These are phyloP conservation scores for Drosophila subsilvestris DNA, from an alignment of 2,888 invertebrate species.

Conservation along the genomic window DNA sequence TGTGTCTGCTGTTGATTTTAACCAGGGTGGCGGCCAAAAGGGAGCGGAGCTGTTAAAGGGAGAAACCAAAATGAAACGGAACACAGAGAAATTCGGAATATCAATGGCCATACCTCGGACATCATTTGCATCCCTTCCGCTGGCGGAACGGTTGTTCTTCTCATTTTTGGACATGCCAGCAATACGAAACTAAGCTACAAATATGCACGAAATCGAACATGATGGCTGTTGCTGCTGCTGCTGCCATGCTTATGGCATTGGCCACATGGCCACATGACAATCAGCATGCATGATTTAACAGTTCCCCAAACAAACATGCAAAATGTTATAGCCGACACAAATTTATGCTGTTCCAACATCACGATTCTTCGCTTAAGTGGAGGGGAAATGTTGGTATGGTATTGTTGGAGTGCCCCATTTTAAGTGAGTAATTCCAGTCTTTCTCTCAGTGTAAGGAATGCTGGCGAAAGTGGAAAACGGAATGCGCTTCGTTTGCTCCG, in stretches of 20 bases:
- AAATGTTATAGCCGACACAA: constrained; percentile 44
- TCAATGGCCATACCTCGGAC: constrained; percentile 11
- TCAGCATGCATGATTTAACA: constrained; percentile 80
- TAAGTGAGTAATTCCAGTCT: constrained; percentile 1
- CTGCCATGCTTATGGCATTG: constrained; percentile 49
- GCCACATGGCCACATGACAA: constrained; percentile 72
- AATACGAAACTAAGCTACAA: constrained; percentile 24
- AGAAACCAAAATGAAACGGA: neutral
- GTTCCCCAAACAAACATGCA: constrained; percentile 49
- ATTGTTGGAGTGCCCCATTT: too few species aligned
- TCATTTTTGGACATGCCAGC: constrained; percentile 27
- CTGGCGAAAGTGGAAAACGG: constrained; percentile 39
- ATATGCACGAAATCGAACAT: constrained; percentile 43
- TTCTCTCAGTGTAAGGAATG: constrained; percentile 48
- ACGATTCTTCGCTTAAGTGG: neutral
- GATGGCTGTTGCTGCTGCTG: constrained; percentile 12
- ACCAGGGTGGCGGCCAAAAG: neutral
- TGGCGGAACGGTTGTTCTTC: neutral
- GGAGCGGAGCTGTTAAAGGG: neutral
- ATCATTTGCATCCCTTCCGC: constrained; percentile 35
- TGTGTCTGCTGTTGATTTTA: constrained; percentile 41
- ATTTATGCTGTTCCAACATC: constrained; percentile 5
- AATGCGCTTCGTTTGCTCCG: neutral
- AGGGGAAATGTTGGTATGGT: too few species aligned
- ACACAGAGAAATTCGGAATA: neutral